Percentiles rank a stretch among this genome's conserved stretches.
These are phyloP conservation scores for Amphiprion ocellaris DNA, from an alignment of 2,113 vertebrate species.

Conservation along the genomic window DNA sequence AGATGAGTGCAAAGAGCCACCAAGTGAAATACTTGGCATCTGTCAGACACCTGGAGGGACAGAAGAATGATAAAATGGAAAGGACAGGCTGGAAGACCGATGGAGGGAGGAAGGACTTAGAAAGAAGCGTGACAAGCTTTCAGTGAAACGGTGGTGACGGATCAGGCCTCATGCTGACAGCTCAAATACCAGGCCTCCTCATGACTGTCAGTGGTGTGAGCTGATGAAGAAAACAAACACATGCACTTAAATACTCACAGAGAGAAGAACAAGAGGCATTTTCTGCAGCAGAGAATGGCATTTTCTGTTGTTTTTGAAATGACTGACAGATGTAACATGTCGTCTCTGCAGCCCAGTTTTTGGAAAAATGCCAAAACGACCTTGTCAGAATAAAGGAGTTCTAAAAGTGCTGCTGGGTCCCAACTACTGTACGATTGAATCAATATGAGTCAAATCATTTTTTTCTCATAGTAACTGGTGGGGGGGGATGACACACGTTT, in stretches of 20 bases:
- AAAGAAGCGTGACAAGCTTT: constrained; percentile 40
- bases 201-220: constrained; percentile 36
- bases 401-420: background rate
- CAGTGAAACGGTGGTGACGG: constrained; percentile 40
- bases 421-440: background rate
- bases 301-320: background rate
- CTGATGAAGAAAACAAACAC: constrained; percentile 29
- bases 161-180: constrained; percentile 35
- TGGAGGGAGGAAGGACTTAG: background rate
- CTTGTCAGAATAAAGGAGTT: background rate
- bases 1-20: constrained; percentile 23
- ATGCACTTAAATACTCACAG: background rate
- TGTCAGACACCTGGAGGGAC: constrained; percentile 20
- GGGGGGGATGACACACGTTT: background rate
- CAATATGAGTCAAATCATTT: background rate
- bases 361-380: background rate
- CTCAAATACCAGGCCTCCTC: constrained; percentile 23
- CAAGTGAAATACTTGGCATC: constrained; percentile 25
- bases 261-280: background rate
- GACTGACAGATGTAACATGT: background rate
- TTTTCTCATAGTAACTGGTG: background rate
- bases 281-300: too few relatives aligned
- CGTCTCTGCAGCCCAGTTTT: too few relatives aligned
- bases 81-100: background rate
- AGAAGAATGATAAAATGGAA: constrained; percentile 14